phyloP scores from a whole-genome alignment of 30 jellyfish, hydroid and myxozoan species.

The Chironex yamaguchii region DNA sequence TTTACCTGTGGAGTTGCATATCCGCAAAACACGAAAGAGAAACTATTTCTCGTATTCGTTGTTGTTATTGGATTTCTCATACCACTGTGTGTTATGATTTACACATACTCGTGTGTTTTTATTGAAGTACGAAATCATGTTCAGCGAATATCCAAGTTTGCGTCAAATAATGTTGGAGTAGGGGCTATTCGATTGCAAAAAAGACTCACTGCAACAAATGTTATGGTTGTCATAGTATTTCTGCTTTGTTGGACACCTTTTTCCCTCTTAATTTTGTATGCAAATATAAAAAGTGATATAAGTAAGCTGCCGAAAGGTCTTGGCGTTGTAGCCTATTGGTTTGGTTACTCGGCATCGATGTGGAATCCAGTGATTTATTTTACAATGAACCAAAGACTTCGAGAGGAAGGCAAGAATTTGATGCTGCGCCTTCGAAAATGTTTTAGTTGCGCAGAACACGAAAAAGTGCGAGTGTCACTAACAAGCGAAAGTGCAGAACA shows the following conservation, averaged over 20 bases:
- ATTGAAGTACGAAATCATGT: slow-evolving; percentile 44
- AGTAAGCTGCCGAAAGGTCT: slow-evolving; percentile 54
- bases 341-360: slow-evolving; percentile 67
- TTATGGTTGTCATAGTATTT: slow-evolving; percentile 36
- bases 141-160: slow-evolving; percentile 17
- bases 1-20: slow-evolving; percentile 70
- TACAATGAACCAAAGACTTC: slow-evolving; percentile 51
- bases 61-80: slow-evolving; percentile 26
- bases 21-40: slow-evolving; percentile 55
- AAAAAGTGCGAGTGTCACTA: too few species aligned
- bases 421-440: too few species aligned
- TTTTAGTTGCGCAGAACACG: too few species aligned
- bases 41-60: slow-evolving; percentile 1
- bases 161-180: slow-evolving; percentile 18
- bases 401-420: slow-evolving; percentile 31
- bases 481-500: too few species aligned
- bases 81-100: slow-evolving; percentile 59
- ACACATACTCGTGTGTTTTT: slow-evolving; percentile 43
- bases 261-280: slow-evolving; percentile 26
- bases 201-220: slow-evolving; percentile 37
- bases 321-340: slow-evolving; percentile 77
- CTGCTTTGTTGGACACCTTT: slow-evolving; percentile 77
- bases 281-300: slow-evolving; percentile 8
- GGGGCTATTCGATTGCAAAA: slow-evolving; percentile 51
- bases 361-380: slow-evolving; percentile 68